Evolutionary conservation across 2,797 vertebrate species (phyloP), one percentile per base, ranked within the genome.

Genomic region (Alca torda): DNA sequence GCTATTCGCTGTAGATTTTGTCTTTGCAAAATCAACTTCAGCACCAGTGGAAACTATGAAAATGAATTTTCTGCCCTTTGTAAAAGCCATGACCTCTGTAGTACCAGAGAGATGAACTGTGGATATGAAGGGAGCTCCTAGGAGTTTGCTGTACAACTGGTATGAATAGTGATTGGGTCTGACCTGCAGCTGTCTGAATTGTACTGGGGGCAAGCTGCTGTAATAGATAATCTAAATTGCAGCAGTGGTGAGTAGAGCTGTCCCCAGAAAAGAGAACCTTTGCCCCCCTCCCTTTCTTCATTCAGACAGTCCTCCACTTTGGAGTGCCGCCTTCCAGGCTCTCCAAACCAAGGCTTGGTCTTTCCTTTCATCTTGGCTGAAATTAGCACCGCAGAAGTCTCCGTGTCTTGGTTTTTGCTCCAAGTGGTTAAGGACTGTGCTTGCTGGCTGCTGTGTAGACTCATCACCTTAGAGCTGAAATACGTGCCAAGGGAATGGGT

Each of bases 21-120:
- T 64, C 51, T 46, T 63, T 82, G 86, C 68, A 68, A 75, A 79
- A 61, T 57, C 88, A 88, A 57, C 39, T 83, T 93, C 70, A 41
- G 89, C 24, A 39, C 56, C 60, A 86, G 43, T 57, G 25, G 35
- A 80, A 94, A 57, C 46, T 33, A 46, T 26, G 61, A 64, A 89
- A 87, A 83, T 78, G 3, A 70, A 33, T 89, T 94, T 94, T 92
- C 33, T 54, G 37, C 84, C 54, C 70, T 87, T 92, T 69, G 19
- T 80, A 76, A 79, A 95, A 86, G 33, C 51, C 54, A 11, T 8
- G 48, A 87, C 41, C 84, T 88, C 28, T 92, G 59, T 82, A 90
- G 46, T 84, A 91, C 30, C 41, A 83, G 61, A 51, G 33, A 87
- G 39, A 30, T 72, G 87, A 90, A 43, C 72, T 81, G 31, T 70